Percentiles rank a stretch among this genome's conserved stretches.
Evolutionary conservation across 2,797 vertebrate genomes (phyloP).

Genomic region (Myripristis murdjan): DNA sequence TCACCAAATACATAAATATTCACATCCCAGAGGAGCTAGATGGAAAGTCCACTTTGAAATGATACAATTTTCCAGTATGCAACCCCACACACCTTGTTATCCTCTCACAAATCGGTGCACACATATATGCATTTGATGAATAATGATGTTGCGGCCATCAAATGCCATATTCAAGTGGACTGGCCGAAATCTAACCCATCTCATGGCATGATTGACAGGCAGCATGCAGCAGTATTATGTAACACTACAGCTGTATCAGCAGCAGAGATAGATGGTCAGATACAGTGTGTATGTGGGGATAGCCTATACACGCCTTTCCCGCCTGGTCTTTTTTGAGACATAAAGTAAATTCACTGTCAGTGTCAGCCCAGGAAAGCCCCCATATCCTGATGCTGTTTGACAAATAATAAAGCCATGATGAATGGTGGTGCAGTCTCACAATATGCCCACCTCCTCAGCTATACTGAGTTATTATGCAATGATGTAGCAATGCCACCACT

Average conservation of each 20-base stretch:
- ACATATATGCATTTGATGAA: neutral
- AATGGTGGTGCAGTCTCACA: slow-evolving; percentile 69
- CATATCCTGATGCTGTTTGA: slow-evolving; percentile 66
- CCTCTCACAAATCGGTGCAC: too few species aligned
- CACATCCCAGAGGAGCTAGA: neutral
- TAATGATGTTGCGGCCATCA: too few species aligned
- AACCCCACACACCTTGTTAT: too few species aligned
- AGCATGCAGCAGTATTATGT: slow-evolving; percentile 59
- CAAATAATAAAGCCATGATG: slow-evolving; percentile 75
- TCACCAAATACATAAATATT: neutral
- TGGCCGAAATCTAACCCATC: neutral
- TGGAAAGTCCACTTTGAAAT: neutral
- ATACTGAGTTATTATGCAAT: slow-evolving; percentile 64
- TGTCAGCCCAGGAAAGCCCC: slow-evolving; percentile 55
- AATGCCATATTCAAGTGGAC: too few species aligned
- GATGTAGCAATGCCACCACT: slow-evolving; percentile 58
- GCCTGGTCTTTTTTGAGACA: slow-evolving; percentile 32
- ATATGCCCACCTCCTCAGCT: slow-evolving; percentile 59
- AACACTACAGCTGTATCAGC: slow-evolving; percentile 47
- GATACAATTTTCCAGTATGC: too few species aligned
- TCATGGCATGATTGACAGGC: slow-evolving; percentile 55
- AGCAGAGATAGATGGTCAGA: slow-evolving; percentile 59
- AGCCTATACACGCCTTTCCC: neutral
- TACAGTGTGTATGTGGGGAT: slow-evolving; percentile 3
- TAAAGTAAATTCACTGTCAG: slow-evolving; percentile 42